These are phyloP conservation scores for Camponotus fellah DNA, from an alignment of 2,888 invertebrate species.

Conservation along the genomic window DNA sequence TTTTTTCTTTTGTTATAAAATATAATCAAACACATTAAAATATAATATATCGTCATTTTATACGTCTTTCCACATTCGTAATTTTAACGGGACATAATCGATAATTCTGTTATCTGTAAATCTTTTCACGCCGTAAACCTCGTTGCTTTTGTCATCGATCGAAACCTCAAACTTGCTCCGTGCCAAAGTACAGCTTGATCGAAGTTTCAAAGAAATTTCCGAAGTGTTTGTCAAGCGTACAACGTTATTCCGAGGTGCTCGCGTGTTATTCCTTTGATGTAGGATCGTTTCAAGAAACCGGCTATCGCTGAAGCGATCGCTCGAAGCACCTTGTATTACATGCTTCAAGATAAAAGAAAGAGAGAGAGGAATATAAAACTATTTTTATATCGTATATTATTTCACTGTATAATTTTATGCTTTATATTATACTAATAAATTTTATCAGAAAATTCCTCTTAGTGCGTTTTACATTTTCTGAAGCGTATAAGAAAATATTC, in stretches of 20 bases:
- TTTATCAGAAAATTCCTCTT: background rate
- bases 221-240: constrained; percentile 50
- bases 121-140: constrained; percentile 17
- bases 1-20: background rate
- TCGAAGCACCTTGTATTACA: constrained; percentile 28
- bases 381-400: background rate
- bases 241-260: constrained; percentile 47
- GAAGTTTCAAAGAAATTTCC: constrained; percentile 50
- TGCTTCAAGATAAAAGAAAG: constrained; percentile 11
- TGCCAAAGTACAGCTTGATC: constrained; percentile 36
- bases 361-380: background rate
- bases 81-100: constrained; percentile 27
- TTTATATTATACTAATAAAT: background rate
- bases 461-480: background rate
- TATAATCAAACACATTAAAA: background rate
- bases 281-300: constrained; percentile 24
- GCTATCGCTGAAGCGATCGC: constrained; percentile 18
- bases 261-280: constrained; percentile 49
- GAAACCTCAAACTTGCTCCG: constrained; percentile 36
- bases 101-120: constrained; percentile 15
- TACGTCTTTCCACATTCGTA: background rate
- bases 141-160: constrained; percentile 29
- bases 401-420: background rate
- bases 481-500: background rate
- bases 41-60: background rate